Base-by-base conservation (phyloP, 2,888 invertebrate genomes). In the Baccha elongata region DNA sequence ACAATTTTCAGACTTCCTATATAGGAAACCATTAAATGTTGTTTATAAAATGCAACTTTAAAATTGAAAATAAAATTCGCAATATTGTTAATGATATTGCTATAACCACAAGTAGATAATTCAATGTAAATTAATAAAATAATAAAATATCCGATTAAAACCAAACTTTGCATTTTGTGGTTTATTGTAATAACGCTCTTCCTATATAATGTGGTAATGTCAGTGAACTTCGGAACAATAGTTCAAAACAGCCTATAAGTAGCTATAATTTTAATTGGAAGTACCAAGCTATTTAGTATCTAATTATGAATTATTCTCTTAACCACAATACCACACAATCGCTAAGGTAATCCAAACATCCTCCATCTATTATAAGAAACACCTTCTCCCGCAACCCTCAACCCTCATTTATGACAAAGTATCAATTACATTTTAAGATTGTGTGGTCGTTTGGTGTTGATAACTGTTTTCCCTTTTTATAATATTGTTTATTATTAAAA, bases 141-240 rank as follows among this genome's bases (percentile, higher is more conserved):
- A n/a, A n/a, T n/a, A n/a, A n/a, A n/a, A n/a, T 23, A 23, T 23
- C 5, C 23, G 3, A 4, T 23, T 23, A 23, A 23, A 23, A 23
- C 23, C 23, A 23, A 23, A 23, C 23, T 8, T 32, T n/a, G n/a
- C 21, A 35, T 19, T 13, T 60, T 4, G 60, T 42, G 60, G 71
- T 58, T 48, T 40, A 46, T 40, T n/a, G 21, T 44, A 40, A 19
- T 60, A 23, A 35, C 58, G 11, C 42, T 8, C 50, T 71, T 52
- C 48, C n/a, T n/a, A 8, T n/a, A 8, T 32, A 8, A 8, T 26
- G 26, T 5, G 46, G 46, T 26, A 21, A 35, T 50, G 74, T 74
- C 74, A 74, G 11, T 58, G 74, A 74, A 65, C 74, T 58, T 74
- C 13, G 11, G 11, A 42, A 11, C 26, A 26, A 8, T 40, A 29